These are phyloP conservation scores for Tyria jacobaeae DNA, from an alignment of 2,888 invertebrate species.

Conservation along the genomic window DNA sequence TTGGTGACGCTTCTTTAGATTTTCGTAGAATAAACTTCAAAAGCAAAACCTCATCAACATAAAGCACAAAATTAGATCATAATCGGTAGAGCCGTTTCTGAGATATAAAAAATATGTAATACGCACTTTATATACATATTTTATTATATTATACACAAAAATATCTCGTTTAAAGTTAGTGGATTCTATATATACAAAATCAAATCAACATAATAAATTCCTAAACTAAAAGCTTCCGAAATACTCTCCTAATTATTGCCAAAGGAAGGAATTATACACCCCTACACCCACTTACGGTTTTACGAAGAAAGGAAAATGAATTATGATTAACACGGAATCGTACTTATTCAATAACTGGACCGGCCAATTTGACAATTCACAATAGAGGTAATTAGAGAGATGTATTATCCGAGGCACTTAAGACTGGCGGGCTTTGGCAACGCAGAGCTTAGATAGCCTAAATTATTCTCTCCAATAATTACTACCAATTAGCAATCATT, in stretches of 20 bases:
- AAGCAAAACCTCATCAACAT: too few relatives aligned
- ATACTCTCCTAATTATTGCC: neutral
- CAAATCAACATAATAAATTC: neutral
- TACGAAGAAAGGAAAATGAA: conserved; percentile 40
- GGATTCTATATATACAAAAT: too few relatives aligned
- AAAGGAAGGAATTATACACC: conserved; percentile 28
- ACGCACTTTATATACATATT: too few relatives aligned
- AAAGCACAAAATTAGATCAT: too few relatives aligned
- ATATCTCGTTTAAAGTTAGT: too few relatives aligned
- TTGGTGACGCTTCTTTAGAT: too few relatives aligned
- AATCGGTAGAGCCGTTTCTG: too few relatives aligned
- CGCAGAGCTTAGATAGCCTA: conserved; percentile 33
- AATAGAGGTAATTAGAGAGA: conserved; percentile 41
- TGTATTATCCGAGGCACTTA: conserved; percentile 38
- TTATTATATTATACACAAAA: too few relatives aligned
- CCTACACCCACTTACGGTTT: conserved; percentile 31
- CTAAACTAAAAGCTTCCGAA: neutral
- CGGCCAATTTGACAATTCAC: conserved; percentile 40
- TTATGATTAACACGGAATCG: conserved; percentile 49
- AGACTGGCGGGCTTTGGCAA: conserved; percentile 25
- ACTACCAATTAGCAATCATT: neutral
- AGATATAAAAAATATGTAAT: too few relatives aligned
- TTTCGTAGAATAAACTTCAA: too few relatives aligned
- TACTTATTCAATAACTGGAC: conserved; percentile 46
- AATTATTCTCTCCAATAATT: conserved; percentile 32